A percentile compares a stretch with the other conserved stretches of the same genome.
Conservation (phyloP, 2,888 invertebrate genomes). For the Scaeva pyrastri region DNA sequence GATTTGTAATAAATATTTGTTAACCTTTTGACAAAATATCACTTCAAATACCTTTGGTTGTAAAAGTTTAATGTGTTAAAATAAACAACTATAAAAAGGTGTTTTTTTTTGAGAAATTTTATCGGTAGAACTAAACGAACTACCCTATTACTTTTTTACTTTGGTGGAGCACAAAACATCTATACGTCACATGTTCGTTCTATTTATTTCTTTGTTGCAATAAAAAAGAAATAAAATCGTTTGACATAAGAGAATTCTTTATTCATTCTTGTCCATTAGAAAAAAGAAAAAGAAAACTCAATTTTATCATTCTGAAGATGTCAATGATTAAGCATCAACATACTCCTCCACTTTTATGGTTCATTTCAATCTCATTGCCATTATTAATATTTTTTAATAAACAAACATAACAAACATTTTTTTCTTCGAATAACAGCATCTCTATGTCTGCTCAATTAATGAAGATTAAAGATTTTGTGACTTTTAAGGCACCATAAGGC, state of each 20-base stretch:
- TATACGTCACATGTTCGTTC: too few species aligned
- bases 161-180: too few species aligned
- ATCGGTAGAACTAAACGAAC: too few species aligned
- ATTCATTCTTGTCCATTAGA: too few species aligned
- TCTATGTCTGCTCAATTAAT: slow-evolving; percentile 36
- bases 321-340: slow-evolving; percentile 45
- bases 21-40: too few species aligned
- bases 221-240: not conserved
- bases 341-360: slow-evolving; percentile 54
- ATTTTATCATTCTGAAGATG: not conserved
- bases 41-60: too few species aligned
- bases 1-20: too few species aligned
- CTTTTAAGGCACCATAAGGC: slow-evolving; percentile 44
- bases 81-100: too few species aligned
- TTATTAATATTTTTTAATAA: slow-evolving; percentile 33
- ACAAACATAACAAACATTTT: not conserved
- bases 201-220: not conserved
- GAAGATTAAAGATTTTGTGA: slow-evolving; percentile 39
- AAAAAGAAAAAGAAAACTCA: not conserved
- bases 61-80: too few species aligned
- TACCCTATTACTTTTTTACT: too few species aligned
- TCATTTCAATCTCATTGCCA: slow-evolving; percentile 35
- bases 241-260: not conserved
- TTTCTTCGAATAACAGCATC: slow-evolving; percentile 3
- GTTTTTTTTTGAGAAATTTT: too few species aligned